Conservation (phyloP, 2,888 invertebrate genomes). For the Drosophila paracracens region DNA sequence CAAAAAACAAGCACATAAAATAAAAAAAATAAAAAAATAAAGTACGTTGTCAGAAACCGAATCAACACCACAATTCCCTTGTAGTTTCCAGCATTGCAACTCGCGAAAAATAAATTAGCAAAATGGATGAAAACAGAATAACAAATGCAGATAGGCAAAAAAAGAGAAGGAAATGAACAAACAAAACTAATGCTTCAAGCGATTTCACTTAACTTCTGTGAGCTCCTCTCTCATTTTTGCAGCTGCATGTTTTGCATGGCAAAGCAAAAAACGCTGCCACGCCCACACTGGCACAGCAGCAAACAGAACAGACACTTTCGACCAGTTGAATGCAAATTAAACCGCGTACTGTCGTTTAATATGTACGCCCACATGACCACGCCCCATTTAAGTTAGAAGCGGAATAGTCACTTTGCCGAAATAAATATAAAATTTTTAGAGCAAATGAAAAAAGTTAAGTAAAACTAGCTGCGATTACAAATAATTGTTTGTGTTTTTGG, state of each 20-base stretch:
- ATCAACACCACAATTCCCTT: constrained; percentile 5
- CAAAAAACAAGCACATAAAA: not conserved
- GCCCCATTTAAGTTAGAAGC: constrained; percentile 20
- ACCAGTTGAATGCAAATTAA: constrained; percentile 49
- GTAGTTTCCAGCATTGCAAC: constrained; percentile 7
- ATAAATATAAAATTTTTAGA: constrained; percentile 9
- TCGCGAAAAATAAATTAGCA: constrained; percentile 28
- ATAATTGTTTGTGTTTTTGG: constrained; percentile 15
- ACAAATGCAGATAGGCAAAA: not conserved
- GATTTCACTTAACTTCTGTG: constrained; percentile 34
- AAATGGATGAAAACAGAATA: not conserved
- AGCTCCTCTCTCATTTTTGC: constrained; percentile 26
- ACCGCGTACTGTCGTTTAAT: constrained; percentile 20
- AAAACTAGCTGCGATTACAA: constrained; percentile 44
- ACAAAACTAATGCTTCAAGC: constrained; percentile 16
- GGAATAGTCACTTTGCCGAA: constrained; percentile 5
- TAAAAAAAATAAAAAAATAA: constrained; percentile 1
- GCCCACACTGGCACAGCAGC: constrained; percentile 24
- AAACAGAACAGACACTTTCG: constrained; percentile 25
- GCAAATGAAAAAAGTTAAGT: constrained; percentile 38
- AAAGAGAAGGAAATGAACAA: constrained; percentile 13
- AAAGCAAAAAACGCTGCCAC: constrained; percentile 15
- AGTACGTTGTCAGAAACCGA: constrained; percentile 3
- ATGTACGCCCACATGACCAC: constrained; percentile 38
- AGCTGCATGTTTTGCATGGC: constrained; percentile 29